Base-by-base conservation (phyloP, 2,797 vertebrate species). In the Enteromius mattozi region DNA sequence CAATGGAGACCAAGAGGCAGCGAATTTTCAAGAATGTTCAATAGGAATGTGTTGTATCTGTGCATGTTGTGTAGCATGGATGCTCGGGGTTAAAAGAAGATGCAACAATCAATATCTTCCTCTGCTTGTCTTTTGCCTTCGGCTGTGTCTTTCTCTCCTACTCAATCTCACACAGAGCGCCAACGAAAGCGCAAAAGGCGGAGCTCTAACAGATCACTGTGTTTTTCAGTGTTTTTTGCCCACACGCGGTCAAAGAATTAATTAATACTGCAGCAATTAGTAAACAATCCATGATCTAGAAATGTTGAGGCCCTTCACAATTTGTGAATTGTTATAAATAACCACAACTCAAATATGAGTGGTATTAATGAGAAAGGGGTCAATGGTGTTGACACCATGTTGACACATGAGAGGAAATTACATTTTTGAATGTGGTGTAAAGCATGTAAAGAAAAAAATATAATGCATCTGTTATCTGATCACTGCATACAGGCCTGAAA, bases 251-350 rank as follows among this genome's bases (percentile, higher is more conserved):
- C 91, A 91, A 85, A 86, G 85, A 88, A 91, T 88, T 86, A 90
- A 92, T 93, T 92, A 86, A 92, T 93, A 93, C 92, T 90, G 88
- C 90, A 93, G 84, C 91, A 91, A 93, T 94, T 93, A 92, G 91
- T 88, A 91, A 88, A 88, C 90, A 93, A 90, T 91, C 90, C 70
- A 85, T 85, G 91, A 88, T 91, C 89, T 89, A 86, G 90, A 87
- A 91, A 90, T 90, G 90, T 87, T 89, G 89, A 91, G 91, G 86
- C 82, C 89, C 85, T 86, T 89, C 91, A 90, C 79, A 88, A 88
- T 42, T 17, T 69, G 16, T 69, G 78, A 85, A 90, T 90, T 86
- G 90, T 90, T 93, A 92, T 91, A 91, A 92, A 92, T 92, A 82
- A 77, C 89, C 92, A 91, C 92, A 92, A 92, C 91, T 92, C 91